Conservation (phyloP, 2,113 vertebrate genomes). For the Euleptes europaea region DNA sequence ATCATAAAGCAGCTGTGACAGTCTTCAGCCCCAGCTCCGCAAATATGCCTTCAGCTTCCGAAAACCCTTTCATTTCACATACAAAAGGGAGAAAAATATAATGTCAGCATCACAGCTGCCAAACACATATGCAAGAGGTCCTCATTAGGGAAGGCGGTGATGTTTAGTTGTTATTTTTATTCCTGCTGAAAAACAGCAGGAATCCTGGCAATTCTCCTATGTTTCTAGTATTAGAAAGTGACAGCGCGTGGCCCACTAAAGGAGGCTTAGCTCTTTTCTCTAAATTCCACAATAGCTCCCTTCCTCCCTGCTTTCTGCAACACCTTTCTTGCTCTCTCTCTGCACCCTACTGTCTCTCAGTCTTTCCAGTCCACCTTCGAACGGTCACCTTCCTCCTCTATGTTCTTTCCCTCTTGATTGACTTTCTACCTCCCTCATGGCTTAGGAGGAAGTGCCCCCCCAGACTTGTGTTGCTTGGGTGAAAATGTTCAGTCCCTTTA, state of each 20-base stretch:
- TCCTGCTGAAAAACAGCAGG: not conserved
- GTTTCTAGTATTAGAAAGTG: not conserved
- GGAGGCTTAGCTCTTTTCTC: not conserved
- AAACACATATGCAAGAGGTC: not conserved
- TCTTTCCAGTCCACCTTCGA: not conserved
- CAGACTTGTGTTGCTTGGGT: too few relatives aligned
- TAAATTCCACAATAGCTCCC: not conserved
- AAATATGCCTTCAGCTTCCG: not conserved
- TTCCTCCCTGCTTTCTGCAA: not conserved
- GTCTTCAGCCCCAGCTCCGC: not conserved
- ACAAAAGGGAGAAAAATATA: not conserved
- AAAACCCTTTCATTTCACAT: not conserved
- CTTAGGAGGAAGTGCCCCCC: too few relatives aligned
- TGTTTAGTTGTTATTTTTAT: not conserved
- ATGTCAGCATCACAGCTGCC: not conserved
- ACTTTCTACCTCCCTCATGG: not conserved
- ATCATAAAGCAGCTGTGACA: not conserved
- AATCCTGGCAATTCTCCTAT: not conserved
- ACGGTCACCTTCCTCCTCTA: not conserved
- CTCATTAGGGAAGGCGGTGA: not conserved
- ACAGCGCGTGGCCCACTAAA: not conserved
- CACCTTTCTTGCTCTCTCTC: not conserved
- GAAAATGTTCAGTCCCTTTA: too few relatives aligned
- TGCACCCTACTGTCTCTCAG: not conserved
- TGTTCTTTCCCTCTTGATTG: not conserved